These are phyloP conservation scores for Rhombomys opimus DNA, from an alignment of 2,113 vertebrate genomes.

Conservation along the genomic window DNA sequence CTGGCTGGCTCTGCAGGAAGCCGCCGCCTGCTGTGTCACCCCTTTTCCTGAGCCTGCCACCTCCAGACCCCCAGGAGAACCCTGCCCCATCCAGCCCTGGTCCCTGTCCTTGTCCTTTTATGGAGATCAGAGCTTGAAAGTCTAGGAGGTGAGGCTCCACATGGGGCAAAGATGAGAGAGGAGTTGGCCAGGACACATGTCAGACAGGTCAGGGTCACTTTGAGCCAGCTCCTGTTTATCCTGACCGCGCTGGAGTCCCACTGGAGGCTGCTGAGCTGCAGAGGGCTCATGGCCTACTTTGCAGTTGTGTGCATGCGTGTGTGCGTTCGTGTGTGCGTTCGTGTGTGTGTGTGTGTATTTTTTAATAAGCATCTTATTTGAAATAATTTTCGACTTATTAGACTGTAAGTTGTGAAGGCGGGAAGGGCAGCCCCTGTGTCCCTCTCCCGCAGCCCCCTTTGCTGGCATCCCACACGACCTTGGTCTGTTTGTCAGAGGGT, in stretches of 20 bases:
- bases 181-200: neutral
- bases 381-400: conserved; percentile 24
- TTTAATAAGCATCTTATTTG: conserved; percentile 1
- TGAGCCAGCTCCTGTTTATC: neutral
- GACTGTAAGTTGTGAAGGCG: neutral
- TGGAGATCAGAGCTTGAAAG: neutral
- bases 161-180: neutral
- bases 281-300: neutral
- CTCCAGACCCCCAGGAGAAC: neutral
- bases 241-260: neutral
- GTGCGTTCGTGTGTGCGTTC: too few species aligned
- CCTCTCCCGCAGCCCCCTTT: neutral
- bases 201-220: neutral
- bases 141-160: neutral
- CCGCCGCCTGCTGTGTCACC: too few species aligned
- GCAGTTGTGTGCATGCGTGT: neutral
- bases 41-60: neutral
- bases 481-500: neutral
- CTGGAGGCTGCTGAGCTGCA: neutral
- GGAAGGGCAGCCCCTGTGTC: neutral
- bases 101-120: neutral
- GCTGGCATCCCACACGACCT: neutral
- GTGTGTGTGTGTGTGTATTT: neutral
- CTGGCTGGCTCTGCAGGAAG: neutral
- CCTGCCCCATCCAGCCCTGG: too few species aligned